A percentile compares a stretch with the other conserved stretches of the same genome.
These are phyloP conservation scores for Nemopilema nomurai DNA, from an alignment of 30 jellyfish, hydroid and myxozoan genomes.

Conservation along the genomic window DNA sequence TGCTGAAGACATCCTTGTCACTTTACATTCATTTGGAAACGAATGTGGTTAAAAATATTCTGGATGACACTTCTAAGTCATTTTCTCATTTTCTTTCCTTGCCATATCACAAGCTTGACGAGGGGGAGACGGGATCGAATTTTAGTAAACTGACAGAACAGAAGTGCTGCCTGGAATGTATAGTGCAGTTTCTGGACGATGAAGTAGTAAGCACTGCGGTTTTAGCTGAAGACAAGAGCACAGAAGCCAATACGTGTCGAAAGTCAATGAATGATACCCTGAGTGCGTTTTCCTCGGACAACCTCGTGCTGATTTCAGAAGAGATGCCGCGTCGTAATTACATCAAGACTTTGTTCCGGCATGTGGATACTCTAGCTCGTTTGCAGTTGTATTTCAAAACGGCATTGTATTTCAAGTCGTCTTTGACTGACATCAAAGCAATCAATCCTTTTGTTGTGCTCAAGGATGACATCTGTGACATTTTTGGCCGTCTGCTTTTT, in stretches of 20 bases:
- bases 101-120: constrained; percentile 37
- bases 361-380: constrained; percentile 81
- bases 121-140: constrained; percentile 33
- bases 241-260: constrained; percentile 46
- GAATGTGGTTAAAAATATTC: constrained; percentile 1
- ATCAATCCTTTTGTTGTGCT: constrained; percentile 85
- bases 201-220: constrained; percentile 3
- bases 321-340: constrained; percentile 63
- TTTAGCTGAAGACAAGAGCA: constrained; percentile 40
- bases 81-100: constrained; percentile 48
- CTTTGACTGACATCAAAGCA: constrained; percentile 63
- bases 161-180: constrained; percentile 13
- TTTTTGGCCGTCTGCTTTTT: constrained; percentile 80
- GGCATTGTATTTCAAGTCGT: too few species aligned
- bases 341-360: constrained; percentile 68
- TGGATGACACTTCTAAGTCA: constrained; percentile 28
- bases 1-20: constrained; percentile 13
- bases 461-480: constrained; percentile 72
- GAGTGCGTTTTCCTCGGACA: constrained; percentile 47
- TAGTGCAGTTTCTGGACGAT: constrained; percentile 26
- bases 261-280: constrained; percentile 49
- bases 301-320: constrained; percentile 42
- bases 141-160: constrained; percentile 29
- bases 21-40: constrained; percentile 36
- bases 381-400: constrained; percentile 68